Evolutionary conservation across 1,140 invertebrate genomes (phyloP), one percentile per base, ranked within the genome.

Genomic region (Berghia stephanieae): DNA sequence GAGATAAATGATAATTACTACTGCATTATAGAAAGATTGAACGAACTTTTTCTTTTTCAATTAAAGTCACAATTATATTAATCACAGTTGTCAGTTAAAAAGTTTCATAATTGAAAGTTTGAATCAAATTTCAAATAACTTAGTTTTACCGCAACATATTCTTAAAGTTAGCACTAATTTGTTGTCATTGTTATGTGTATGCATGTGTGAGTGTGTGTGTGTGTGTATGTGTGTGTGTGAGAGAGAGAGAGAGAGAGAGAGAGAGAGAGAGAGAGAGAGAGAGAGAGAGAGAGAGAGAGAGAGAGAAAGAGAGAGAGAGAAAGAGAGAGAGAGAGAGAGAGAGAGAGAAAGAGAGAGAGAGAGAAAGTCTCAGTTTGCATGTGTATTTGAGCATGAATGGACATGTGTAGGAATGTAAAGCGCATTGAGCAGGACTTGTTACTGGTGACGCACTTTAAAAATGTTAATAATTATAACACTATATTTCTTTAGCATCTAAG

Each of bases 191-290:
- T n/a, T 1, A 0, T 18, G 63, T 31, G 63, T 5, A n/a, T 67
- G 63, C 10, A 6, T 16, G 63, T 6, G 10, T 67, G 63, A 31
- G 63, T 34, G 31, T n/a, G 31, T 67, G 63, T n/a, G 34, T 67
- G 63, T 36, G 63, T 67, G 63, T 34, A n/a, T 67, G 31, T 67
- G 63, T 67, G 63, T 67, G 63, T 67, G 63, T 67, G 63, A 38
- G 63, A 38, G 63, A 38, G 63, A 38, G 63, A 38, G 63, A 38
- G 63, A 38, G 63, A 38, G 63, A 38, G 31, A 38, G 63, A 38
- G 63, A 38, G 63, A 38, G 10, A 38, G 63, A 38, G 63, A 60
- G 55, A 60, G 55, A 60, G 55, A 60, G 55, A 60, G 55, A 60
- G 55, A 60, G 55, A 60, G 55, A 60, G 55, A 60, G 55, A 60